Percentiles rank a stretch among this genome's conserved stretches.
phyloP scores from a whole-genome alignment of 2,113 vertebrate species.

The Periophthalmus modestus region DNA sequence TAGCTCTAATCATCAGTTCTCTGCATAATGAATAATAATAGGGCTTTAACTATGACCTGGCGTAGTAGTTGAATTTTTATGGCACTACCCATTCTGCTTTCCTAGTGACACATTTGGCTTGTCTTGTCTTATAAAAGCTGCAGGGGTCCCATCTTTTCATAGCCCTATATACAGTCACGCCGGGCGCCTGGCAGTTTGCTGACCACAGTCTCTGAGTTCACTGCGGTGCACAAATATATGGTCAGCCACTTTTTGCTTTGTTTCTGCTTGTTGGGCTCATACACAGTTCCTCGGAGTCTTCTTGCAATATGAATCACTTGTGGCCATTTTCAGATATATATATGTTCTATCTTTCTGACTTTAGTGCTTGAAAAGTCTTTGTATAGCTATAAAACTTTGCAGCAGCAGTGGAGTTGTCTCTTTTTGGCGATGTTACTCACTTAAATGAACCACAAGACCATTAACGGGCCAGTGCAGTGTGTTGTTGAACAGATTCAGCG shows the following conservation, averaged over 20 bases:
- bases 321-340: slow-evolving; percentile 6
- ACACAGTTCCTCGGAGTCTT: not conserved
- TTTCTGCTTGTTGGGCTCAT: slow-evolving; percentile 5
- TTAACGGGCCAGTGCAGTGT: not conserved
- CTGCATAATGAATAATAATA: not conserved
- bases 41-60: not conserved
- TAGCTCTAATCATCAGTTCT: not conserved
- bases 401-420: not conserved
- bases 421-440: not conserved
- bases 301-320: slow-evolving; percentile 20
- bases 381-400: not conserved
- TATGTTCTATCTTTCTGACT: slow-evolving; percentile 3
- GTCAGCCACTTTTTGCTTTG: slow-evolving; percentile 10
- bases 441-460: not conserved
- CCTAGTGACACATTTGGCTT: not conserved
- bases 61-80: not conserved
- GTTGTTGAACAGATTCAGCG: not conserved
- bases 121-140: not conserved
- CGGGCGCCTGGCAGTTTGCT: not conserved
- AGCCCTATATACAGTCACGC: not conserved
- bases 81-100: not conserved
- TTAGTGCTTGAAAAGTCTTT: not conserved
- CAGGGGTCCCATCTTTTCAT: slow-evolving; percentile 4
- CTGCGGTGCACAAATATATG: slow-evolving; percentile 6
- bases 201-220: slow-evolving; percentile 5